phyloP scores from a whole-genome alignment of 2,888 invertebrate species.

The Pseudococcus jackbeardsleyi region DNA sequence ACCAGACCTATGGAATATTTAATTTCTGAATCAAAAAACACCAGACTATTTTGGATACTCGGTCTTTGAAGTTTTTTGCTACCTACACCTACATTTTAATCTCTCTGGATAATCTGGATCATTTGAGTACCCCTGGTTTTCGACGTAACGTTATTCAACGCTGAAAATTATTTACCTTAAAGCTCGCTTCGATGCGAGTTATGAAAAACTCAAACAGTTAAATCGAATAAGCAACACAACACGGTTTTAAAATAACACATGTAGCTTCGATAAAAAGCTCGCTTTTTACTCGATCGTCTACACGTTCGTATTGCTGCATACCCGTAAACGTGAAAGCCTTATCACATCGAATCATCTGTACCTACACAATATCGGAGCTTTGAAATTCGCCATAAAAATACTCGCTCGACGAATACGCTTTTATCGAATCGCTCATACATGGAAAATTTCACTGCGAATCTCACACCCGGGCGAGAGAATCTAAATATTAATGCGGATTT shows the following conservation, averaged over 20 bases:
- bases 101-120: neutral
- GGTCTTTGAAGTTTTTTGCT: no score
- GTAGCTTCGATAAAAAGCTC: conserved; percentile 5
- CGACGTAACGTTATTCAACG: neutral
- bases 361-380: neutral
- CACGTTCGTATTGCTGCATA: neutral
- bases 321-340: neutral
- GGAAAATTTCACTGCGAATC: neutral
- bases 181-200: neutral
- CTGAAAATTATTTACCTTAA: neutral
- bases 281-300: conserved; percentile 5
- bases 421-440: neutral
- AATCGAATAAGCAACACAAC: conserved; percentile 18
- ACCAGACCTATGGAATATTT: no score
- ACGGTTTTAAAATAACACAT: conserved; percentile 31
- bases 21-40: no score
- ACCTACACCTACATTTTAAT: neutral
- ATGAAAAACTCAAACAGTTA: conserved; percentile 27
- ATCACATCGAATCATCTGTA: neutral
- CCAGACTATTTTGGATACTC: no score
- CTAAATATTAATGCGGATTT: conserved; percentile 27
- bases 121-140: neutral
- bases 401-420: neutral
- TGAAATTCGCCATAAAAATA: neutral
- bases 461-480: neutral